Evolutionary conservation across 2,888 invertebrate genomes (phyloP), one percentile per base, ranked within the genome.

Genomic region (Lasioglossum oenotherae): DNA sequence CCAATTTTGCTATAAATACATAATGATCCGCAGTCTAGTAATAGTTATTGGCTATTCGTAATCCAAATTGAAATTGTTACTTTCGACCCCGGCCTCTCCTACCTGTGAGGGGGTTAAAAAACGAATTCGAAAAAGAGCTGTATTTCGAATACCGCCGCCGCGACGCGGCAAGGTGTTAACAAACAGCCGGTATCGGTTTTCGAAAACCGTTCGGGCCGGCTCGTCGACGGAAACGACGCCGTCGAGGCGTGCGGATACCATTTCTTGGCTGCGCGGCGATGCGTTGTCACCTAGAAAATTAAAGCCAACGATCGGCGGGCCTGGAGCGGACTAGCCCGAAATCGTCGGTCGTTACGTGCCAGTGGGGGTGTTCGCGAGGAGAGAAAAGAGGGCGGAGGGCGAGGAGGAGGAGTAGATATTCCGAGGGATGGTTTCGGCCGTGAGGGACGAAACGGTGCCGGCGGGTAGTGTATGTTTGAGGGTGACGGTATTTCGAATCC

Each of bases 251-350:
- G 23, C 27, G 16, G n/a, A 81, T 83, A 87, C 71, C 46, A 69
- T 85, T 78, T 78, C 85, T 80, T 74, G 69, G 74, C 87, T 73
- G 23, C 53, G 23, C 41, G 76, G 73, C 46, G 23, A 85, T 84
- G 89, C 88, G 89, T 89, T 74, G 87, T 85, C 88, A 84, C 84
- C 88, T 86, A 90, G 84, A 90, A 90, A 90, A 90, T 90, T 87
- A 82, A 87, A 88, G 81, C 74, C 80, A 86, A 85, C 87, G 81
- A 86, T 87, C 74, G 71, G 60, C 38, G 41, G 12, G 19, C 79
- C 90, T 83, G 85, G 67, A 78, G 81, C 81, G 80, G 83, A 88
- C 78, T 82, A 83, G 41, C 73, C 80, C 78, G 83, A 86, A 82
- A 88, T 86, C 85, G 83, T 86, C 44, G 87, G 86, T 88, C 86